A percentile compares a stretch with the other conserved stretches of the same genome.
phyloP scores from a whole-genome alignment of 2,888 invertebrate species.

The Frankliniella fusca region DNA sequence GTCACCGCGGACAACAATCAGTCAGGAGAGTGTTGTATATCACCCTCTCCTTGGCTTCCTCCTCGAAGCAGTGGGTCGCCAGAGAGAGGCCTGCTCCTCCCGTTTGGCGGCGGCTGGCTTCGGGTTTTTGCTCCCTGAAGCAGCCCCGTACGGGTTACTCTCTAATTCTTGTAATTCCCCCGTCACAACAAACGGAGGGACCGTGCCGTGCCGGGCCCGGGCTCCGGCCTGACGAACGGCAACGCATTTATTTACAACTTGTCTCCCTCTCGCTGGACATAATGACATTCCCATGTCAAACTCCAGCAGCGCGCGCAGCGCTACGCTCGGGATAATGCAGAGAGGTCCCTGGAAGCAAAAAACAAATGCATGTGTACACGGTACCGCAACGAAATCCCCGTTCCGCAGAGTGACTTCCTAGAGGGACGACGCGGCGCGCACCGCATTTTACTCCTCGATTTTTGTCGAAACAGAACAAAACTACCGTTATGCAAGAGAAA shows the following conservation, averaged over 20 bases:
- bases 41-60: slow-evolving; percentile 1
- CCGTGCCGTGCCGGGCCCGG: too few relatives aligned
- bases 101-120: background rate
- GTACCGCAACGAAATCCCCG: background rate
- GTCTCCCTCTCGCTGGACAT: slow-evolving; percentile 4
- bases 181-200: slow-evolving; percentile 4
- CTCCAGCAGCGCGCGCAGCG: background rate
- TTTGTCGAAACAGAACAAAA: background rate
- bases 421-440: background rate
- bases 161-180: slow-evolving; percentile 16
- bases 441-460: background rate
- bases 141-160: background rate
- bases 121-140: background rate
- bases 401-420: background rate
- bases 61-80: background rate
- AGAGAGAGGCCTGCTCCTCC: background rate
- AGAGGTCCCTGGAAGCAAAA: background rate
- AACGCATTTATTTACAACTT: slow-evolving; percentile 6
- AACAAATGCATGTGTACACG: background rate
- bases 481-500: background rate
- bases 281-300: slow-evolving; percentile 17
- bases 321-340: background rate
- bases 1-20: background rate
- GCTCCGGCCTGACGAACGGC: background rate
- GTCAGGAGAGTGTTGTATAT: slow-evolving; percentile 2